Evolutionary conservation across 2,888 invertebrate genomes (phyloP), one percentile per base, ranked within the genome.

Genomic region (Sisyra nigra): DNA sequence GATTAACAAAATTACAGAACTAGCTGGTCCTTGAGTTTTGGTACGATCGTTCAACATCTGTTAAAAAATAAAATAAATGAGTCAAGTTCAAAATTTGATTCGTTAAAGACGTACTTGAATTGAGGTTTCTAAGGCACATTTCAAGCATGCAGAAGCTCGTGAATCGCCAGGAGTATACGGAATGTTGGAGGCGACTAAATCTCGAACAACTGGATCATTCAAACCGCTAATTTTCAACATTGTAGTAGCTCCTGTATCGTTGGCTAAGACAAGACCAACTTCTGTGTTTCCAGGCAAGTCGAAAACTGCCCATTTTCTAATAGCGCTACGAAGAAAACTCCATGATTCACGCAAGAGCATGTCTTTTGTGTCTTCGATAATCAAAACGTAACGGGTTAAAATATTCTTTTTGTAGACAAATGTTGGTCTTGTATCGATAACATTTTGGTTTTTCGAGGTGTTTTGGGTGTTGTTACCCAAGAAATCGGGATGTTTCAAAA

Each of bases 341-440:
- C 74, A 75, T 2, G 72, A 71, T 54, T 74, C 72, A 49, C 72
- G 59, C 24, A 68, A 57, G 46, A 67, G 55, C 66, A 72, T 71
- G 47, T 72, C 70, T 50, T 68, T 68, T 13, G 71, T 70, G 48
- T 72, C 71, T 53, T 74, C 74, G 32, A 74, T 63, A 2, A 74
- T 62, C 33, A 74, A 60, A 4, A 74, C 68, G 51, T 69, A 72
- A 44, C 72, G 59, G 1, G 74, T 72, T 18, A 65, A 52, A 19
- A 60, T 60, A 45, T 70, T 65, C 47, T 67, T 65, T 47, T 69
- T 68, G 56, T 71, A 71, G 4, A 58, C 52, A 44, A 73, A 65
- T 38, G 57, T 58, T 5, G 71, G 69, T 0, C 60, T 60, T 10
- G 67, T 66, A 49, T 67, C 64, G 3, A 60, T 60, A 7, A 62